These are phyloP conservation scores for Halichoerus grypus DNA, from an alignment of 2,113 vertebrate species.

Conservation along the genomic window DNA sequence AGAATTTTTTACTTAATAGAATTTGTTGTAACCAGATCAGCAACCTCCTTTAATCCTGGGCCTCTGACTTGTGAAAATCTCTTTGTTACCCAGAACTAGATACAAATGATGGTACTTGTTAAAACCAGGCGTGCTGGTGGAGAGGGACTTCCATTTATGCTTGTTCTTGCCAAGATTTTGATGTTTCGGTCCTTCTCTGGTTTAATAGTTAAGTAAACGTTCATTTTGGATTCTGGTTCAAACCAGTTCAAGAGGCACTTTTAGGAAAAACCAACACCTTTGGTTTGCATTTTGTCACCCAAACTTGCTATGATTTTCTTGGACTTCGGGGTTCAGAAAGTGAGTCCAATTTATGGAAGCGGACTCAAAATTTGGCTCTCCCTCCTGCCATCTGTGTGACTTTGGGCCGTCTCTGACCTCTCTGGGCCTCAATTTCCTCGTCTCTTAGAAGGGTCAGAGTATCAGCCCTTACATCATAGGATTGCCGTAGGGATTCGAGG, in stretches of 20 bases:
- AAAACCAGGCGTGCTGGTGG: background rate
- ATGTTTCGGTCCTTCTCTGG: background rate
- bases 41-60: slow-evolving; percentile 37
- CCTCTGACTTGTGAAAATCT: slow-evolving; percentile 57
- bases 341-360: background rate
- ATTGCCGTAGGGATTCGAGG: background rate
- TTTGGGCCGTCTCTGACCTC: background rate
- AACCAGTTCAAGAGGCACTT: slow-evolving; percentile 9
- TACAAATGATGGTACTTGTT: slow-evolving; percentile 55
- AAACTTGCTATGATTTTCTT: background rate
- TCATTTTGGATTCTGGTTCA: slow-evolving; percentile 36
- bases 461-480: background rate
- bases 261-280: slow-evolving; percentile 46
- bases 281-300: background rate
- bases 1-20: slow-evolving; percentile 63
- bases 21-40: slow-evolving; percentile 75
- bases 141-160: background rate
- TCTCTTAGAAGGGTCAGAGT: background rate
- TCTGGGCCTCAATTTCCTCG: background rate
- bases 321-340: background rate
- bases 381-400: background rate
- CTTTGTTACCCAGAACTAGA: slow-evolving; percentile 56
- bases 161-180: background rate
- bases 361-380: background rate
- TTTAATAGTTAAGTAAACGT: background rate